These are phyloP conservation scores for Dissostichus mawsoni DNA, from an alignment of 2,113 vertebrate species.

Conservation along the genomic window DNA sequence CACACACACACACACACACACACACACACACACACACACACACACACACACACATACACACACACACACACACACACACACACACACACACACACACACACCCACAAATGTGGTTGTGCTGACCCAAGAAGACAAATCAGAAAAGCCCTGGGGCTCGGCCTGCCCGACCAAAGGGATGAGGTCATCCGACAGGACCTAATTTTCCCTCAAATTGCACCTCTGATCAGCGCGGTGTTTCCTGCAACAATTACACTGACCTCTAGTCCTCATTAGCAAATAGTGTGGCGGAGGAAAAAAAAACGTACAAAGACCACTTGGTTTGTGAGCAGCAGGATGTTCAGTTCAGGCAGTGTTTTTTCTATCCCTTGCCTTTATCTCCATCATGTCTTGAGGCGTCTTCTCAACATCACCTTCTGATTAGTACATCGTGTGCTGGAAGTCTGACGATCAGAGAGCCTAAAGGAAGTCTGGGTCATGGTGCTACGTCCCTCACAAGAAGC, in stretches of 20 bases:
- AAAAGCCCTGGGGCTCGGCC: slow-evolving; percentile 72
- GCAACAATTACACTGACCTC: slow-evolving; percentile 84
- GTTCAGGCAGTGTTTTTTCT: slow-evolving; percentile 45
- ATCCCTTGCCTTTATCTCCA: slow-evolving; percentile 46
- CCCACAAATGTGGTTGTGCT: slow-evolving; percentile 74
- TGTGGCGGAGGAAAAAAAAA: slow-evolving; percentile 56
- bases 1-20: slow-evolving; percentile 6
- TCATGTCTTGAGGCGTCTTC: slow-evolving; percentile 67
- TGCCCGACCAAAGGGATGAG: slow-evolving; percentile 78
- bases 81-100: not conserved
- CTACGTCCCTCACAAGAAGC: slow-evolving; percentile 37
- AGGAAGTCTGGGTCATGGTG: slow-evolving; percentile 41
- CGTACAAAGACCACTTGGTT: slow-evolving; percentile 73
- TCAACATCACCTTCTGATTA: slow-evolving; percentile 80
- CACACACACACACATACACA: slow-evolving; percentile 40
- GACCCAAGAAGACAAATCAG: slow-evolving; percentile 81
- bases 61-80: slow-evolving; percentile 38
- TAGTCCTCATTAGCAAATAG: slow-evolving; percentile 82
- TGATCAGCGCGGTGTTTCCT: slow-evolving; percentile 85
- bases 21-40: slow-evolving; percentile 25
- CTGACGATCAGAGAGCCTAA: slow-evolving; percentile 11
- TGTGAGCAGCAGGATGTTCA: slow-evolving; percentile 64
- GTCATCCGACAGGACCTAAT: slow-evolving; percentile 81
- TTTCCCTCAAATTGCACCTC: slow-evolving; percentile 85
- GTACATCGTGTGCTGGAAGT: slow-evolving; percentile 49